These are phyloP conservation scores for Anhinga rufa DNA, from an alignment of 2,113 vertebrate genomes.

Conservation along the genomic window DNA sequence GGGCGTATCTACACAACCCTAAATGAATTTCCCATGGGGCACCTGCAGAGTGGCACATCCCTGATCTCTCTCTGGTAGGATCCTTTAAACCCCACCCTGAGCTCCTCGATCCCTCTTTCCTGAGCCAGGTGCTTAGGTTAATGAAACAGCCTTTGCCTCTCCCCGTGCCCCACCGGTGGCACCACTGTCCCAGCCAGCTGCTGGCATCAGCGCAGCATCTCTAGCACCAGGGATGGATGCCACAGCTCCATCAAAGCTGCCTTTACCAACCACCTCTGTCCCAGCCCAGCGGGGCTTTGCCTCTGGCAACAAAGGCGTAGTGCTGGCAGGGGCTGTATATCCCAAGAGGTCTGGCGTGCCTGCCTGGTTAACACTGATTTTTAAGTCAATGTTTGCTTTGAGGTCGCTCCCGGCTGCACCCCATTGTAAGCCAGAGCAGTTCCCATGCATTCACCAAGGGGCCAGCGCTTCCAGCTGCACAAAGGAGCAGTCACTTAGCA, in stretches of 20 bases:
- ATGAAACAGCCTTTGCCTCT: background rate
- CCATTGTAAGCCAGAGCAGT: slow-evolving; percentile 11
- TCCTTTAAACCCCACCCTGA: background rate
- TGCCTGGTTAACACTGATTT: slow-evolving; percentile 42
- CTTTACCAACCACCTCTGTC: background rate
- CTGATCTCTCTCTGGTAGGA: rapidly evolving
- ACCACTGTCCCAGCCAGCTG: background rate
- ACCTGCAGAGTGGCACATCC: background rate
- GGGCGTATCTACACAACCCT: background rate
- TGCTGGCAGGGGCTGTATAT: background rate
- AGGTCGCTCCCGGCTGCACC: background rate
- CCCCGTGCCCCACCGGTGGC: rapidly evolving
- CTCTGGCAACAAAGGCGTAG: background rate
- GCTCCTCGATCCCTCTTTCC: background rate
- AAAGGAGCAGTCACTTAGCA: slow-evolving; percentile 58
- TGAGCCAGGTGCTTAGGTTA: background rate
- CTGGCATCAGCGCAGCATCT: background rate
- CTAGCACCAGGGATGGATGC: background rate
- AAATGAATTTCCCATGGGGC: background rate
- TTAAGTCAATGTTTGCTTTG: slow-evolving; percentile 5
- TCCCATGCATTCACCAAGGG: slow-evolving; percentile 14
- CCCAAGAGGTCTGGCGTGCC: background rate
- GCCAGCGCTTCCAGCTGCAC: background rate
- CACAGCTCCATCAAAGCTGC: background rate
- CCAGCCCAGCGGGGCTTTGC: background rate